Conservation (phyloP, 2,797 vertebrate genomes). For the Centropyge bicolor region DNA sequence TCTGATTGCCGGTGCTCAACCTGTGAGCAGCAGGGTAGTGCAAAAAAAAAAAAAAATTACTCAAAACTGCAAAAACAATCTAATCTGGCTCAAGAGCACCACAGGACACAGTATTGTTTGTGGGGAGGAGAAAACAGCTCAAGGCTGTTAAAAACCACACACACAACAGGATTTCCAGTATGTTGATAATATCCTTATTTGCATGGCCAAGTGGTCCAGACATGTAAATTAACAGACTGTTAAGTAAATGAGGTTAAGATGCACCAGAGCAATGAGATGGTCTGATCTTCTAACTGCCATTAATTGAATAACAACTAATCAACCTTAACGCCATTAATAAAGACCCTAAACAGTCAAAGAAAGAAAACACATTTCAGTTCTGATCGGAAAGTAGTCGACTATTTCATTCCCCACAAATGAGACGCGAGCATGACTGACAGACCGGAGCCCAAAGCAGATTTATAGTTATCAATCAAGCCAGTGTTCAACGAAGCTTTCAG, state of each 20-base stretch:
- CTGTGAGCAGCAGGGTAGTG: neutral
- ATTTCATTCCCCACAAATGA: constrained; percentile 13
- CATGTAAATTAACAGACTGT: constrained; percentile 59
- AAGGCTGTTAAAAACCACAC: constrained; percentile 10
- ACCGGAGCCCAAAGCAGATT: constrained; percentile 17
- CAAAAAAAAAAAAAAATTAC: neutral
- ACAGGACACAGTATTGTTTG: constrained; percentile 1
- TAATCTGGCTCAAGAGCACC: constrained; percentile 4
- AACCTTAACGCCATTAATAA: constrained; percentile 27
- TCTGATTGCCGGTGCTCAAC: neutral
- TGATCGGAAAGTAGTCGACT: neutral
- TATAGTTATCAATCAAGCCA: constrained; percentile 56
- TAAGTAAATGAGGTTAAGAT: constrained; percentile 48
- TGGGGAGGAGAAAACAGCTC: neutral
- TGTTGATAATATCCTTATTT: constrained; percentile 48
- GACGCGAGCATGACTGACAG: constrained; percentile 24
- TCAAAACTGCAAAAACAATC: neutral
- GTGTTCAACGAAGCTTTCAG: constrained; percentile 32
- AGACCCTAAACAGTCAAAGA: neutral
- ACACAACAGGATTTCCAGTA: constrained; percentile 44
- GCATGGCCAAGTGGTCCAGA: constrained; percentile 47
- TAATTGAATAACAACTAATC: constrained; percentile 55
- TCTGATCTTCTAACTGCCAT: constrained; percentile 19
- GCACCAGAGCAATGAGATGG: constrained; percentile 30
- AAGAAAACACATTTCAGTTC: neutral